Conservation (phyloP, 2,113 vertebrate species). For the Larimichthys polyactis region DNA sequence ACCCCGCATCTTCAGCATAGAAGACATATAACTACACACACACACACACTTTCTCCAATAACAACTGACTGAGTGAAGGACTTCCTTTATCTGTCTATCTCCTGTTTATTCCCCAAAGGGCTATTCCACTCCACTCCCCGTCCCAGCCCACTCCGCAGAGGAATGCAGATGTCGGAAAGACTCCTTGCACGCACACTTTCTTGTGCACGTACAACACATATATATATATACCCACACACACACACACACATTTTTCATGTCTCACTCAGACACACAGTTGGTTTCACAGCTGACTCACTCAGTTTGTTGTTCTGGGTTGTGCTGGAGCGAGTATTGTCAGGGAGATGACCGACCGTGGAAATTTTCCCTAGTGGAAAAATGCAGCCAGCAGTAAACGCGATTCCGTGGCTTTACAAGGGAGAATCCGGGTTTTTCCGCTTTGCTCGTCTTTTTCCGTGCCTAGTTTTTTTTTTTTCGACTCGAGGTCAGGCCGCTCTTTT, state of each 20-base stretch:
- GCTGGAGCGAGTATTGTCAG: slow-evolving; percentile 59
- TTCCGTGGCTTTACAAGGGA: slow-evolving; percentile 69
- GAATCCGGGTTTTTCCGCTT: slow-evolving; percentile 70
- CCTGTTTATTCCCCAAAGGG: slow-evolving; percentile 64
- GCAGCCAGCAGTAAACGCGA: slow-evolving; percentile 55
- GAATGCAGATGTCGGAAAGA: slow-evolving; percentile 69
- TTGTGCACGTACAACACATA: too few species aligned
- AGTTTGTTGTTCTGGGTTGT: slow-evolving; percentile 64
- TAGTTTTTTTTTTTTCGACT: slow-evolving; percentile 26
- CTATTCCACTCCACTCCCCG: slow-evolving; percentile 45
- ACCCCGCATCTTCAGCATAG: slow-evolving; percentile 40
- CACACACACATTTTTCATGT: slow-evolving; percentile 18
- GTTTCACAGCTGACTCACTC: slow-evolving; percentile 70
- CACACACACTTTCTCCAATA: slow-evolving; percentile 33
- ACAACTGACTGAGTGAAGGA: slow-evolving; percentile 54
- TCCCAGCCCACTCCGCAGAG: slow-evolving; percentile 57
- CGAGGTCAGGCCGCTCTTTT: slow-evolving; percentile 45
- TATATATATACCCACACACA: not conserved
- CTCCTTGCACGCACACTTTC: slow-evolving; percentile 43
- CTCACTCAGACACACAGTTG: slow-evolving; percentile 35
- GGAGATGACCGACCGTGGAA: slow-evolving; percentile 67
- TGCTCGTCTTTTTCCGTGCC: slow-evolving; percentile 59
- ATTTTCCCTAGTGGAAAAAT: slow-evolving; percentile 74
- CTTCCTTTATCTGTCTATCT: slow-evolving; percentile 66
- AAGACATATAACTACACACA: slow-evolving; percentile 22